A percentile compares a stretch with the other conserved stretches of the same genome.
phyloP scores from a whole-genome alignment of 1,140 invertebrate genomes.

The Drosophila orena region DNA sequence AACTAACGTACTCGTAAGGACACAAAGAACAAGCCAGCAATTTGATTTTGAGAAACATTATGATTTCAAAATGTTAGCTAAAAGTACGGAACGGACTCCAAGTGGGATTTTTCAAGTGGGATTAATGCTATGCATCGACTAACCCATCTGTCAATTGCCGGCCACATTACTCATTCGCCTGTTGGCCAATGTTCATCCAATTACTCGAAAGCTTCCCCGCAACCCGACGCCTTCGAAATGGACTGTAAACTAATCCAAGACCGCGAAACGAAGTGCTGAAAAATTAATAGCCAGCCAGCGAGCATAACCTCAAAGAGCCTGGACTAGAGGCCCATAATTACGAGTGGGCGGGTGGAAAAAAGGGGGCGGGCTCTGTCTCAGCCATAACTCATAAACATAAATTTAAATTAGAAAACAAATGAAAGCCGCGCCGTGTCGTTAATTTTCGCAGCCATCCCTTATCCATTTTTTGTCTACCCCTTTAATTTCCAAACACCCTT shows the following conservation, averaged over 20 bases:
- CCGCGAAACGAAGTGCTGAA: conserved; percentile 67
- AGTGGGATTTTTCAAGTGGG: too few species aligned
- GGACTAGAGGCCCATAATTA: conserved; percentile 64
- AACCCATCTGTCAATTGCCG: conserved; percentile 31
- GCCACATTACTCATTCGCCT: conserved; percentile 37
- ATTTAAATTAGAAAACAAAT: conserved; percentile 83
- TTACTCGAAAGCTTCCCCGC: conserved; percentile 18
- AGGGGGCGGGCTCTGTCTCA: conserved; percentile 51
- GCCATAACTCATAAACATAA: conserved; percentile 80
- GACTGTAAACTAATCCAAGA: conserved; percentile 68
- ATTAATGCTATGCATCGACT: neutral
- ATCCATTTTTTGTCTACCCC: conserved; percentile 15
- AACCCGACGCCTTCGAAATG: neutral
- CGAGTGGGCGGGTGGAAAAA: conserved; percentile 10
- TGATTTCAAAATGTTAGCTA: too few species aligned
- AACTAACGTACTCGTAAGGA: neutral
- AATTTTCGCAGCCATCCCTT: conserved; percentile 52
- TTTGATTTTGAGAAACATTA: too few species aligned
- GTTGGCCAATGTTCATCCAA: conserved; percentile 30
- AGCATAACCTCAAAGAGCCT: conserved; percentile 48
- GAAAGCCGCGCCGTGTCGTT: conserved; percentile 71
- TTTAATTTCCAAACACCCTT: conserved; percentile 1
- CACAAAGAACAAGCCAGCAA: neutral
- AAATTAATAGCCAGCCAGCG: conserved; percentile 66
- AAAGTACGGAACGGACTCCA: neutral